A percentile compares a stretch with the other conserved stretches of the same genome.
Conservation (phyloP, 2,888 invertebrate species). For the Brachypalpus laphriformis region DNA sequence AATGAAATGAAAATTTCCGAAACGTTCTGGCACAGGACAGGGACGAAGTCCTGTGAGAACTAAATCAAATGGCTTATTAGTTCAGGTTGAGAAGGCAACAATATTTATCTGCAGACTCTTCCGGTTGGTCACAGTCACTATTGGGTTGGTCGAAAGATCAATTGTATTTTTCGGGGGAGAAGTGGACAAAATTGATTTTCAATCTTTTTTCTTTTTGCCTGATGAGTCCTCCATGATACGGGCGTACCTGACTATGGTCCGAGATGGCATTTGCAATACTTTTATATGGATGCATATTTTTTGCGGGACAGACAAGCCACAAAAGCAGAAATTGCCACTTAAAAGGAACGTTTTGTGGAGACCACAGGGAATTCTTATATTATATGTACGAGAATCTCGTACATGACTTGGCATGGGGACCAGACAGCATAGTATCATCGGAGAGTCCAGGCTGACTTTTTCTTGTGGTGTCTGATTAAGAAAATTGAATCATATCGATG, state of each 20-base stretch:
- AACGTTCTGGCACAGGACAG: slow-evolving; percentile 50
- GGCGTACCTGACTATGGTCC: slow-evolving; percentile 43
- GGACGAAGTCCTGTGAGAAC: slow-evolving; percentile 32
- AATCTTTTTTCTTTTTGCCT: slow-evolving; percentile 17
- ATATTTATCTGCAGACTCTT: slow-evolving; percentile 74
- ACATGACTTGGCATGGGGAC: slow-evolving; percentile 42
- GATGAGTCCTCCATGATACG: slow-evolving; percentile 24
- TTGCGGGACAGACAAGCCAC: not conserved
- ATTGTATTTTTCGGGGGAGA: slow-evolving; percentile 44
- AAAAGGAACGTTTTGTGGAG: slow-evolving; percentile 64
- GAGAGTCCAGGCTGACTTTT: slow-evolving; percentile 18
- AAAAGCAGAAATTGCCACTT: slow-evolving; percentile 70
- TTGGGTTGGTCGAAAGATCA: slow-evolving; percentile 50
- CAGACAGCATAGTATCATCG: not conserved
- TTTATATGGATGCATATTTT: slow-evolving; percentile 60
- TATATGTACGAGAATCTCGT: too few relatives aligned
- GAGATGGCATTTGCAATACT: slow-evolving; percentile 56
- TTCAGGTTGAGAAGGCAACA: slow-evolving; percentile 74
- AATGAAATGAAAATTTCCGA: slow-evolving; percentile 71
- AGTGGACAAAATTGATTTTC: slow-evolving; percentile 69
- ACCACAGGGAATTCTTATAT: slow-evolving; percentile 45
- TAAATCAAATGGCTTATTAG: slow-evolving; percentile 74
- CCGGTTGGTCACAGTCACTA: slow-evolving; percentile 69
- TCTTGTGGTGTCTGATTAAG: slow-evolving; percentile 40
- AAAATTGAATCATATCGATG: slow-evolving; percentile 71